Conservation (phyloP, 2,888 invertebrate genomes). For the Ligdia adustata region DNA sequence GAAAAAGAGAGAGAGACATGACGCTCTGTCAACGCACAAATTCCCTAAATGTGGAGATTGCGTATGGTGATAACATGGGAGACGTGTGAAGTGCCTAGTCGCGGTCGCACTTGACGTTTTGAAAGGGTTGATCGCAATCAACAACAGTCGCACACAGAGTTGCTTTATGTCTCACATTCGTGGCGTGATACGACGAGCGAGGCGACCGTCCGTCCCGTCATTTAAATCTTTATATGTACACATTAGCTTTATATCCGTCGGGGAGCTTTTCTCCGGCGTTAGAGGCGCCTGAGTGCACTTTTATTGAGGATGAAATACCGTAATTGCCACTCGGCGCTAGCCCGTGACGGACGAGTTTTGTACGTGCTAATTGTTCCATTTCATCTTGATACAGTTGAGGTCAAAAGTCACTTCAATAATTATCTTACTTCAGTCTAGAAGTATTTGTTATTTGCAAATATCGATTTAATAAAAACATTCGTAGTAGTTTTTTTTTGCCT, state of each 20-base stretch:
- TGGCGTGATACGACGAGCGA: slow-evolving; percentile 26
- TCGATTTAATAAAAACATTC: no score
- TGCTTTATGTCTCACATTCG: slow-evolving; percentile 37
- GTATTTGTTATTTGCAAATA: no score
- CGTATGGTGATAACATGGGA: slow-evolving; percentile 33
- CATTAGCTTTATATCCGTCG: slow-evolving; percentile 76
- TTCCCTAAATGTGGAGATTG: slow-evolving; percentile 29
- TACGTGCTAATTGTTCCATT: slow-evolving; percentile 73
- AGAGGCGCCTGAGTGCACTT: slow-evolving; percentile 77
- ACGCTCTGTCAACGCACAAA: slow-evolving; percentile 34
- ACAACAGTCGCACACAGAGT: slow-evolving; percentile 34
- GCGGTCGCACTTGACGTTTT: slow-evolving; percentile 33
- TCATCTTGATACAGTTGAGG: slow-evolving; percentile 47
- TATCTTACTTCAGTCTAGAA: background rate
- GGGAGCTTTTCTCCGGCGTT: slow-evolving; percentile 67
- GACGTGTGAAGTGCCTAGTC: slow-evolving; percentile 36
- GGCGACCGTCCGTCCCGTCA: slow-evolving; percentile 52
- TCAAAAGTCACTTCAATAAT: slow-evolving; percentile 43
- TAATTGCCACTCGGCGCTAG: slow-evolving; percentile 76
- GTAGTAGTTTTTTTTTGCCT: no score
- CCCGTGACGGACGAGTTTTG: slow-evolving; percentile 72
- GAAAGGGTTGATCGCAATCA: slow-evolving; percentile 39
- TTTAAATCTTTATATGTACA: slow-evolving; percentile 78
- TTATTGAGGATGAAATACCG: slow-evolving; percentile 79
- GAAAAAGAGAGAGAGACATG: background rate